Base-by-base conservation (phyloP, 2,797 vertebrate species). In the Novumbra hubbsi region DNA sequence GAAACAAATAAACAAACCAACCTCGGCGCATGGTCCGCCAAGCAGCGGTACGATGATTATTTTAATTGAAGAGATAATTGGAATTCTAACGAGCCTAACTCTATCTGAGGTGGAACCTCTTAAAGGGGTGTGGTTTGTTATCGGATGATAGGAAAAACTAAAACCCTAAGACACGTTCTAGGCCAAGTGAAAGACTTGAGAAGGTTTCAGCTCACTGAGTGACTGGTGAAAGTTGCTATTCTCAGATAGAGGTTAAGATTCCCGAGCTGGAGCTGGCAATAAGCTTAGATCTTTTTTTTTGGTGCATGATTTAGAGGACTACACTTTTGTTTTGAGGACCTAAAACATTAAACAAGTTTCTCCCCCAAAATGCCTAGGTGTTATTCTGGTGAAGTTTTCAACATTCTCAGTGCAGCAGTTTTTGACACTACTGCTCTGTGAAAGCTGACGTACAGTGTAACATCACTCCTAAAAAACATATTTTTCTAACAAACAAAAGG, bases 41-140 rank as follows among this genome's bases (percentile, higher is more conserved):
- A 78, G 73, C 24, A 24, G 24, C 73, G 67, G 6, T 74, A 65
- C 32, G 30, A 63, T 64, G 86, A 90, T 87, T 79, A 86, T 81
- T 88, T 80, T 87, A 85, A 88, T 85, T 80, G 78, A 84, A 87
- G 84, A 84, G 81, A 79, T 75, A 85, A 89, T 90, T 88, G 75
- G 64, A 66, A 66, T 76, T 78, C 50, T 80, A 83, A 89, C 85
- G 55, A 60, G 55, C 21, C 55, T 75, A 73, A 76, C 66, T 79
- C 21, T 72, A 77, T 87, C 48, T 81, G 74, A 84, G 63, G 71
- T 80, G 73, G 83, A 60, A 87, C 17, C 69, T 73, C 80, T 80
- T 75, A 57, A 85, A 73, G 17, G n/a, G 80, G 34, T 77, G 74
- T 78, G 71, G 77, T 80, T 60, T 60, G 75, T 66, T 79, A 73